These are phyloP conservation scores for Asbolus verrucosus DNA, from an alignment of 1,140 invertebrate genomes.

Conservation along the genomic window DNA sequence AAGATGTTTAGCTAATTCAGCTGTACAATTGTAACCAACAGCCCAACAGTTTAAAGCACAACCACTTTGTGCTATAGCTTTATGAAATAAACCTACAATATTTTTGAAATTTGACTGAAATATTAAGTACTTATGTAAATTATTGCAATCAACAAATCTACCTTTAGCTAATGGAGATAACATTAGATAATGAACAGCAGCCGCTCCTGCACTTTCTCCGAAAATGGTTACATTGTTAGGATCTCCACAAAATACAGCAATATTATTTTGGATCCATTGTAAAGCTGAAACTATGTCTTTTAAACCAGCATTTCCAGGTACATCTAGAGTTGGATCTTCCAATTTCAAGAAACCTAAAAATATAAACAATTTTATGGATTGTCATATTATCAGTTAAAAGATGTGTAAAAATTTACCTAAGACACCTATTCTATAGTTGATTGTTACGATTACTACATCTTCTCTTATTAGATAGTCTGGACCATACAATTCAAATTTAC, in stretches of 20 bases:
- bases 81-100: slow-evolving; percentile 71
- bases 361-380: not conserved
- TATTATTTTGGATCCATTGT: slow-evolving; percentile 70
- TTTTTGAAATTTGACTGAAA: too few relatives aligned
- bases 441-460: slow-evolving; percentile 65
- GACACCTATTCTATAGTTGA: slow-evolving; percentile 65
- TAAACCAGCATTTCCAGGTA: slow-evolving; percentile 71
- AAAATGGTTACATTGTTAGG: slow-evolving; percentile 62
- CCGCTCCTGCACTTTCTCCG: slow-evolving; percentile 68
- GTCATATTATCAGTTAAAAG: not conserved
- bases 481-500: slow-evolving; percentile 67
- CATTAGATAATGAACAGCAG: slow-evolving; percentile 51
- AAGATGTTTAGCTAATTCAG: slow-evolving; percentile 46
- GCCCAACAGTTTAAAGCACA: slow-evolving; percentile 59
- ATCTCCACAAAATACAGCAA: slow-evolving; percentile 67
- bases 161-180: slow-evolving; percentile 53
- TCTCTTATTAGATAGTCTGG: slow-evolving; percentile 73
- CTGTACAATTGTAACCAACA: slow-evolving; percentile 41
- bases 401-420: slow-evolving; percentile 66
- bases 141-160: too few relatives aligned
- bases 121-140: too few relatives aligned
- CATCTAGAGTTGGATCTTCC: slow-evolving; percentile 60
- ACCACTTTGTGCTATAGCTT: slow-evolving; percentile 73
- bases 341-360: slow-evolving; percentile 54
- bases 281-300: slow-evolving; percentile 71